Percentiles rank a stretch among this genome's conserved stretches.
Evolutionary conservation across 2,888 invertebrate genomes (phyloP).

Genomic region (Nephrocerus scutellatus): DNA sequence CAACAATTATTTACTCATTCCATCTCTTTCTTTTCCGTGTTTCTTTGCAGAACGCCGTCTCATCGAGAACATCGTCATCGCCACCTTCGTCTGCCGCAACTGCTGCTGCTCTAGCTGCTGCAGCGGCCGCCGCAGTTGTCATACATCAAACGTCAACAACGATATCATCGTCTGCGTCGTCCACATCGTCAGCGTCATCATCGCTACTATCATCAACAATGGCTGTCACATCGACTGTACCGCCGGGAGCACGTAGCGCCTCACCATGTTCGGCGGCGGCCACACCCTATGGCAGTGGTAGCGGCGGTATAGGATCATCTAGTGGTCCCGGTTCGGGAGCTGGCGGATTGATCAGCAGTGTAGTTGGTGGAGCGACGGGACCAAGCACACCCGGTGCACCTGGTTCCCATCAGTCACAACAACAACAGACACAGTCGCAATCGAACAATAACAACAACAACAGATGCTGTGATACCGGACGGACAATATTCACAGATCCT

Average conservation of each 20-base stretch:
- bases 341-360: too few relatives aligned
- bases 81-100: too few relatives aligned
- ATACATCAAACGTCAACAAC: slow-evolving; percentile 18
- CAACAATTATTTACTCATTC: too few relatives aligned
- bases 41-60: slow-evolving; percentile 51
- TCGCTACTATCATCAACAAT: slow-evolving; percentile 53
- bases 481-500: slow-evolving; percentile 84
- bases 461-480: slow-evolving; percentile 85
- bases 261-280: slow-evolving; percentile 51
- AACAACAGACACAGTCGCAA: slow-evolving; percentile 39
- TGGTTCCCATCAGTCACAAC: slow-evolving; percentile 50
- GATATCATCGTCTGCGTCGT: too few relatives aligned
- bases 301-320: slow-evolving; percentile 21
- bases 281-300: slow-evolving; percentile 47
- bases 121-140: slow-evolving; percentile 23
- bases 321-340: slow-evolving; percentile 26
- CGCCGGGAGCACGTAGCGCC: slow-evolving; percentile 52
- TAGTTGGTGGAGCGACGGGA: slow-evolving; percentile 15
- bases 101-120: slow-evolving; percentile 32
- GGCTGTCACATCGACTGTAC: slow-evolving; percentile 51
- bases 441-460: slow-evolving; percentile 21
- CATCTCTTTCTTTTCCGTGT: too few relatives aligned
- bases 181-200: slow-evolving; percentile 44
- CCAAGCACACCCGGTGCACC: slow-evolving; percentile 31
- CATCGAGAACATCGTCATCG: slow-evolving; percentile 65